phyloP scores from a whole-genome alignment of 1,140 invertebrate species.

The Drosophila quadrilineata region DNA sequence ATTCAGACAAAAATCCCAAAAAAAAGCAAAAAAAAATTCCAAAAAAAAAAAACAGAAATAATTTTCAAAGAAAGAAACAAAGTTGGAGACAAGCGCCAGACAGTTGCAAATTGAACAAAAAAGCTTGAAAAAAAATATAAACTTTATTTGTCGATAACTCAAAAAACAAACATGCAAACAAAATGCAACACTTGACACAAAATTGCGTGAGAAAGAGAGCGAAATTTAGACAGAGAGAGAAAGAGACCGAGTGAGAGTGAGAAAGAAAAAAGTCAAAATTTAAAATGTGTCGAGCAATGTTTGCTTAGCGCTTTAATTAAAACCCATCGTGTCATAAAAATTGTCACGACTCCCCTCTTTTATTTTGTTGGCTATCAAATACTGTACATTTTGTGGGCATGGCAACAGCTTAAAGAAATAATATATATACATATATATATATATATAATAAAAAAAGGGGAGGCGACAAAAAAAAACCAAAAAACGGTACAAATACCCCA shows the following conservation, averaged over 20 bases:
- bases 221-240: background rate
- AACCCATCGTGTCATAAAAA: conserved; percentile 46
- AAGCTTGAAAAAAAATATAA: too few species aligned
- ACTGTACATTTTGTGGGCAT: conserved; percentile 41
- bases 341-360: conserved; percentile 47
- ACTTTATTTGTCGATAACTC: conserved; percentile 16
- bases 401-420: conserved; percentile 14
- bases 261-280: conserved; percentile 5
- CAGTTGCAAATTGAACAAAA: background rate
- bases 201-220: conserved; percentile 11
- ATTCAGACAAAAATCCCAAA: conserved; percentile 16
- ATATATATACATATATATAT: too few species aligned
- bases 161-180: conserved; percentile 3
- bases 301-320: conserved; percentile 55
- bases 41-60: conserved; percentile 2
- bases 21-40: conserved; percentile 3
- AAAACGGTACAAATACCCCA: conserved; percentile 33
- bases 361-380: background rate
- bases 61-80: too few species aligned
- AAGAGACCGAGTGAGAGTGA: too few species aligned
- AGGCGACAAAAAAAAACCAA: background rate
- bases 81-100: conserved; percentile 17
- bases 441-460: too few species aligned
- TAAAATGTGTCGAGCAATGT: conserved; percentile 48
- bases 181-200: conserved; percentile 41